Evolutionary conservation across 2,797 vertebrate genomes (phyloP).

Genomic region (Phoebastria nigripes): DNA sequence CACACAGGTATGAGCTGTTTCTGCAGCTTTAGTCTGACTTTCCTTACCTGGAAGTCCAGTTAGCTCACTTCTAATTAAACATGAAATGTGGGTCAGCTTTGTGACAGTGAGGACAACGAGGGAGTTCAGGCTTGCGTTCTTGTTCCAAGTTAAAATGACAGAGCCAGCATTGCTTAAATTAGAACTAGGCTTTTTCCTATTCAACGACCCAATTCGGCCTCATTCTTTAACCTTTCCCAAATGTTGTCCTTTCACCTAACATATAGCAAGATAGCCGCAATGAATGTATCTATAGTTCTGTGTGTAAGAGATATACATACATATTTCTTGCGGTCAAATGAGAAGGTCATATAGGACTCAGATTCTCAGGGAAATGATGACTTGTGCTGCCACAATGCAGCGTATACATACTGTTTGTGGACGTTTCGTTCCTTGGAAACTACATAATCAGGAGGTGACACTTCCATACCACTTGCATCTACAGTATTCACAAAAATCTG

Average conservation of each 20-base stretch:
- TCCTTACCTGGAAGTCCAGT: not conserved
- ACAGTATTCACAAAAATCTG: not conserved
- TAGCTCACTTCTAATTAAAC: constrained; percentile 4
- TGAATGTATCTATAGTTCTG: not conserved
- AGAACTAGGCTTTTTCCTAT: not conserved
- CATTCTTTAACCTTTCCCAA: not conserved
- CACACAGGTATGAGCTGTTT: not conserved
- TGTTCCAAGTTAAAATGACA: not conserved
- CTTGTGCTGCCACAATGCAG: not conserved
- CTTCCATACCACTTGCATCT: not conserved
- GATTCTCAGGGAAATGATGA: not conserved
- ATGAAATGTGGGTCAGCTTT: not conserved
- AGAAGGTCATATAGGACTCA: not conserved
- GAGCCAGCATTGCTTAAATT: not conserved
- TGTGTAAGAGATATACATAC: not conserved
- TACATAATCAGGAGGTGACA: not conserved
- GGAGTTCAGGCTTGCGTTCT: not conserved
- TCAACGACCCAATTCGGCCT: not conserved
- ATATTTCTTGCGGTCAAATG: not conserved
- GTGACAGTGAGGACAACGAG: not conserved
- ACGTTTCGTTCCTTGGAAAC: not conserved
- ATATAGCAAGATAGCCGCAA: not conserved
- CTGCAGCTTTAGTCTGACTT: not conserved
- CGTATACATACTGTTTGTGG: not conserved
- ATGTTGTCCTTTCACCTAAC: not conserved